Conservation (phyloP, 2,797 vertebrate species). For the Discoglossus pictus region DNA sequence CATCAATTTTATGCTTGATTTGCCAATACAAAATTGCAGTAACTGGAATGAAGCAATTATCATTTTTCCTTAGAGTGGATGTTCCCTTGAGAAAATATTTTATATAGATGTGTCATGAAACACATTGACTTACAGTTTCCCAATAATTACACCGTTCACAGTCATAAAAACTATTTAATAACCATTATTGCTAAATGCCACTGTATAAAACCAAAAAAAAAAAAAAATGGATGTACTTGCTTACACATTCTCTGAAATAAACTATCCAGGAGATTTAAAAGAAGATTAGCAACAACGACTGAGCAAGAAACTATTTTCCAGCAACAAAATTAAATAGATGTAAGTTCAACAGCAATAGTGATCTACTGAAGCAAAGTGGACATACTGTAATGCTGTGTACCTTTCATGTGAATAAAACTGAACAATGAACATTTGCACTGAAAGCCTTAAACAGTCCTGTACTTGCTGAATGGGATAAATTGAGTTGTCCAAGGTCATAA, state of each 20-base stretch:
- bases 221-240: slow-evolving; percentile 45
- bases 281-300: not conserved
- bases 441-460: not conserved
- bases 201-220: slow-evolving; percentile 54
- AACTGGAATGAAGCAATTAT: slow-evolving; percentile 66
- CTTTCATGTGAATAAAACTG: not conserved
- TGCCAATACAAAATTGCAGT: slow-evolving; percentile 68
- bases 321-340: not conserved
- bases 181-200: slow-evolving; percentile 52
- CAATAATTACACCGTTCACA: slow-evolving; percentile 59
- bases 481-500: not conserved
- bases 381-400: too few species aligned
- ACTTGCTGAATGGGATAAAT: not conserved
- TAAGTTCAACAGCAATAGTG: not conserved
- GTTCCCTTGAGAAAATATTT: slow-evolving; percentile 61
- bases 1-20: slow-evolving; percentile 73
- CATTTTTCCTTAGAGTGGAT: slow-evolving; percentile 63
- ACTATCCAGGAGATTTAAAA: slow-evolving; percentile 19
- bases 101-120: slow-evolving; percentile 59
- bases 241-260: slow-evolving; percentile 50
- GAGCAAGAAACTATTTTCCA: not conserved
- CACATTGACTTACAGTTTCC: slow-evolving; percentile 54
- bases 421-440: not conserved
- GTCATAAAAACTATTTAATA: slow-evolving; percentile 60
- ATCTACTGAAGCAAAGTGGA: not conserved